These are phyloP conservation scores for Ethmia dodecea DNA, from an alignment of 2,888 invertebrate genomes.

Conservation along the genomic window DNA sequence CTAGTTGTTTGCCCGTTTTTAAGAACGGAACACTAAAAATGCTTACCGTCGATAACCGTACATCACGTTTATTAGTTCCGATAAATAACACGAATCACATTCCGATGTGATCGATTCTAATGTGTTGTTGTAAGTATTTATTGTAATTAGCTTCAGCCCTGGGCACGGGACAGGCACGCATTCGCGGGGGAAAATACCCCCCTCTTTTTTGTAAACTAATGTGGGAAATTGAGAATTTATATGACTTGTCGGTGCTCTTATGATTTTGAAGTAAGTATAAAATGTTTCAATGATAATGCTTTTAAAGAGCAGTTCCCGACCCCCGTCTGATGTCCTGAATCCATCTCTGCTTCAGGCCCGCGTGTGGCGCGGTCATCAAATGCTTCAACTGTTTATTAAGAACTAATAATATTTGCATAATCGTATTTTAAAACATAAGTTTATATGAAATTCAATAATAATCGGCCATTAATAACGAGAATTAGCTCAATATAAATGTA, in stretches of 20 bases:
- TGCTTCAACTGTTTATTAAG: conserved; percentile 65
- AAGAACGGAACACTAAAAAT: conserved; percentile 26
- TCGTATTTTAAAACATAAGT: conserved; percentile 58
- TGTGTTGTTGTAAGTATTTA: conserved; percentile 71
- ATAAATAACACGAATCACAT: conserved; percentile 70
- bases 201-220: too few species aligned
- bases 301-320: too few species aligned
- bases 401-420: conserved; percentile 75
- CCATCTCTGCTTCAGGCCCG: conserved; percentile 17
- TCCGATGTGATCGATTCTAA: conserved; percentile 71
- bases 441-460: conserved; percentile 68
- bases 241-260: too few species aligned
- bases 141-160: conserved; percentile 57
- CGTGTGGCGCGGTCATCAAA: conserved; percentile 60
- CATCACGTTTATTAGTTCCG: conserved; percentile 71
- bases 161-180: too few species aligned
- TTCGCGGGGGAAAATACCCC: too few species aligned
- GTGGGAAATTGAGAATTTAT: too few species aligned
- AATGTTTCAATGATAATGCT: too few species aligned
- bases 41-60: conserved; percentile 64
- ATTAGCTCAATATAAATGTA: conserved; percentile 57
- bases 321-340: too few species aligned
- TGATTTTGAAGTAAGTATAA: too few species aligned
- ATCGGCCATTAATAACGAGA: conserved; percentile 63
- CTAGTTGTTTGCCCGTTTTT: too few species aligned